Evolutionary conservation across 2,888 invertebrate species (phyloP).

Genomic region (Tenthredo distinguenda): DNA sequence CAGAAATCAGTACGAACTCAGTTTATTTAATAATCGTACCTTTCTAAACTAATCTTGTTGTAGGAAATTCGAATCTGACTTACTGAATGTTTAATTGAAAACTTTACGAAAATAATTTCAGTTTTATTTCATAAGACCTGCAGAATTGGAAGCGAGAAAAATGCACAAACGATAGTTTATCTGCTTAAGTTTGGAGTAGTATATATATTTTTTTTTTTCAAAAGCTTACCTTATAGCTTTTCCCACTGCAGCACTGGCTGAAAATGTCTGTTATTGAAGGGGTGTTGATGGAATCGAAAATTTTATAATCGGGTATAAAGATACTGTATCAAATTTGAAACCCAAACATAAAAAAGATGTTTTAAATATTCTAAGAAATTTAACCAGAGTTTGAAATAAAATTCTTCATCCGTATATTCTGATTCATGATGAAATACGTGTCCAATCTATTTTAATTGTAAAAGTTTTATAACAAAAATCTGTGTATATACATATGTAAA

Average conservation of each 20-base stretch:
- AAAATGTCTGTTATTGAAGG: not conserved
- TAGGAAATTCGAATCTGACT: not conserved
- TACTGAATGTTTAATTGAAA: not conserved
- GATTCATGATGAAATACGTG: not conserved
- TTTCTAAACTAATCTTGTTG: not conserved
- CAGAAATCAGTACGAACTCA: not conserved
- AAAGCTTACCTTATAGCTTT: not conserved
- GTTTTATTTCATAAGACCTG: not conserved
- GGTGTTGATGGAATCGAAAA: constrained; percentile 9
- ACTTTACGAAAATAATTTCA: not conserved
- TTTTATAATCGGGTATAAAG: constrained; percentile 5
- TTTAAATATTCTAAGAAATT: constrained; percentile 26
- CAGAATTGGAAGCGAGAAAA: not conserved
- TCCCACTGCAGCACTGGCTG: constrained; percentile 9
- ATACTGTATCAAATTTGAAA: constrained; percentile 12
- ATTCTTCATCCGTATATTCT: constrained; percentile 2
- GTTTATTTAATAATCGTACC: not conserved
- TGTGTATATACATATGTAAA: constrained; percentile 11
- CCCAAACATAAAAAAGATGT: not conserved
- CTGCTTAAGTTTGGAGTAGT: not conserved
- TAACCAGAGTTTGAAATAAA: not conserved
- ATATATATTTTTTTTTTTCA: not conserved
- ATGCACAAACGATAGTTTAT: not conserved
- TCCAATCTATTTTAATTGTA: constrained; percentile 18
- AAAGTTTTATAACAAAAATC: not conserved